Conservation (phyloP, 2,888 invertebrate species). For the Parnassius smintheus region DNA sequence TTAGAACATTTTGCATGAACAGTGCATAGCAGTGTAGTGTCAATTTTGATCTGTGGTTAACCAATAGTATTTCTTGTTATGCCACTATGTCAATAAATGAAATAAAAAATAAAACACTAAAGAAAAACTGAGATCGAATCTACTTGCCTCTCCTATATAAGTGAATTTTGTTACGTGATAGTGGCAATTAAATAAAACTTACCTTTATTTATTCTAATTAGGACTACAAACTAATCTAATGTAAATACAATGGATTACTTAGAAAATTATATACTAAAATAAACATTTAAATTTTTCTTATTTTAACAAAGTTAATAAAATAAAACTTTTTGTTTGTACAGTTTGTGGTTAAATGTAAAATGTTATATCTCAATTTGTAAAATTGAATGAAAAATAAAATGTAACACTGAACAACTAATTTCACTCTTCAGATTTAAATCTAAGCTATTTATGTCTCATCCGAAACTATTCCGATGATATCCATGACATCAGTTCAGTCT, state of each 20-base stretch:
- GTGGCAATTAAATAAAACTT: conserved; percentile 24
- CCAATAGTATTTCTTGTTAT: conserved; percentile 59
- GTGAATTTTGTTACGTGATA: conserved; percentile 26
- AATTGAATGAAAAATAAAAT: too few relatives aligned
- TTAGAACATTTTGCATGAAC: conserved; percentile 29
- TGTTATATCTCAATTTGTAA: too few relatives aligned
- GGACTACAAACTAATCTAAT: neutral
- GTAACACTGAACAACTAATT: too few relatives aligned
- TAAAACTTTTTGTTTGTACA: neutral
- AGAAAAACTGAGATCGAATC: conserved; percentile 41
- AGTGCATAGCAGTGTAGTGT: conserved; percentile 54
- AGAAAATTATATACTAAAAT: too few relatives aligned
- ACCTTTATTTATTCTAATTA: conserved; percentile 15
- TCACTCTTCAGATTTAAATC: too few relatives aligned
- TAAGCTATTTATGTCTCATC: too few relatives aligned
- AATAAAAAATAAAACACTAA: conserved; percentile 42
- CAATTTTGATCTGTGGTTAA: conserved; percentile 47
- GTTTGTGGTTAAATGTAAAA: neutral
- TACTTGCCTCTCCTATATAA: conserved; percentile 33
- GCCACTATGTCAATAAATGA: conserved; percentile 71
- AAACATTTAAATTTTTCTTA: too few relatives aligned
- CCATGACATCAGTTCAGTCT: too few relatives aligned
- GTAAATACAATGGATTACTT: neutral
- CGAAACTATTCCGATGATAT: too few relatives aligned
- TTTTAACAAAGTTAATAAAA: neutral